Evolutionary conservation across 2,113 vertebrate species (phyloP).

Genomic region (Ellobius talpinus): DNA sequence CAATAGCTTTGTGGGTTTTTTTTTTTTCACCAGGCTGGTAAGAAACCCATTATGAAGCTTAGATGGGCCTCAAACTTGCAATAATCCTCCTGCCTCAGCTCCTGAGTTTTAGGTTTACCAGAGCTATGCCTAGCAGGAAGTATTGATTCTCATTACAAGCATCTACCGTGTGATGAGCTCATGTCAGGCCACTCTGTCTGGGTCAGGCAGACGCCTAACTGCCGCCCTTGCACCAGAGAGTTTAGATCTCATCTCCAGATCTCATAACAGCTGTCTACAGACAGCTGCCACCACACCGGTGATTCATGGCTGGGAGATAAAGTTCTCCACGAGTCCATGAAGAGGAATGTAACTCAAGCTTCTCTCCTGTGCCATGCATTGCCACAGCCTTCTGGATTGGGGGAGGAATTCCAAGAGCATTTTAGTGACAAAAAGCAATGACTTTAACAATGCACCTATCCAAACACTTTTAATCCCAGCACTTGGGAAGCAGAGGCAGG

Average conservation of each 20-base stretch:
- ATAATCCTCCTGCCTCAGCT: background rate
- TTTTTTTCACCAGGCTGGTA: background rate
- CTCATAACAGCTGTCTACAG: rapidly evolving
- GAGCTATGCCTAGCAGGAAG: background rate
- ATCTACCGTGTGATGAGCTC: background rate
- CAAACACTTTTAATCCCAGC: no score
- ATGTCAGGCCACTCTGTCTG: background rate
- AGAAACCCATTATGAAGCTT: background rate
- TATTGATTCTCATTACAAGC: background rate
- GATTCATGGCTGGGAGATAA: rapidly evolving
- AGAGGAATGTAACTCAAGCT: rapidly evolving
- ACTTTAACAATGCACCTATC: background rate
- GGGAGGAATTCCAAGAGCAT: background rate
- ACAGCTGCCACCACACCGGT: background rate
- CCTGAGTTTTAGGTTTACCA: background rate
- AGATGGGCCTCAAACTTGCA: background rate
- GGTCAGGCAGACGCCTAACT: background rate
- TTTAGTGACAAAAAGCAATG: background rate
- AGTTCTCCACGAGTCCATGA: background rate
- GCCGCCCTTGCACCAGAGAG: background rate
- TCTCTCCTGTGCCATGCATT: no score
- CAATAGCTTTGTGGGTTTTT: no score
- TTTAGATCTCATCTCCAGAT: no score
- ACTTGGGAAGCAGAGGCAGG: no score
- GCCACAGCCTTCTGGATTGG: background rate